Evolutionary conservation across 2,797 vertebrate species (phyloP).

Genomic region (Tauraco hartlaubi): DNA sequence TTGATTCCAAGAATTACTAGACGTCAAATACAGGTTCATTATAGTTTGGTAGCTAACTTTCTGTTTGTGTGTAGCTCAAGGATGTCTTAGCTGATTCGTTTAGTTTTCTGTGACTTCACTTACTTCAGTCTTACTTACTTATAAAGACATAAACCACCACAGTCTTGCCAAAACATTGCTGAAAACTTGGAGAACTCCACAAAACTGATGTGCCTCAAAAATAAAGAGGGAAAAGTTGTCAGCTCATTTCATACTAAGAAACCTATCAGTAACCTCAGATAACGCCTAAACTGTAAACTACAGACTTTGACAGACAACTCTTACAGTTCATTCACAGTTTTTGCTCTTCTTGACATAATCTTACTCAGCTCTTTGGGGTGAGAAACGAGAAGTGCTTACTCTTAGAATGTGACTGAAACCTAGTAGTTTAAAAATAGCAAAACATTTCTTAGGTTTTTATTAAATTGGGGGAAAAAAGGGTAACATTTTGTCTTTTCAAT

Average conservation of each 20-base stretch:
- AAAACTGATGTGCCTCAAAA: not conserved
- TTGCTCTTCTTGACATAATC: not conserved
- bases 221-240: not conserved
- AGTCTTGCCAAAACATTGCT: not conserved
- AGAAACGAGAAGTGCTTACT: slow-evolving; percentile 3
- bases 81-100: not conserved
- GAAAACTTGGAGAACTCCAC: not conserved
- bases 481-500: not conserved
- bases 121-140: not conserved
- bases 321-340: not conserved
- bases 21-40: not conserved
- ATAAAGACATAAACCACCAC: not conserved
- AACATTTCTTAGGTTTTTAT: not conserved
- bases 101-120: not conserved
- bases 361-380: not conserved
- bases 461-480: not conserved
- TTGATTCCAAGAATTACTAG: not conserved
- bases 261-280: not conserved
- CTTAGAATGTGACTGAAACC: not conserved
- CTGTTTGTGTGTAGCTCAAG: accelerated
- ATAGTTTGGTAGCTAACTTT: not conserved
- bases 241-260: not conserved
- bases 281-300: not conserved
- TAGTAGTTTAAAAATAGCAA: not conserved
- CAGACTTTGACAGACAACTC: not conserved